Conservation (phyloP, 2,888 invertebrate species). For the Trypoxylon attenuatum region DNA sequence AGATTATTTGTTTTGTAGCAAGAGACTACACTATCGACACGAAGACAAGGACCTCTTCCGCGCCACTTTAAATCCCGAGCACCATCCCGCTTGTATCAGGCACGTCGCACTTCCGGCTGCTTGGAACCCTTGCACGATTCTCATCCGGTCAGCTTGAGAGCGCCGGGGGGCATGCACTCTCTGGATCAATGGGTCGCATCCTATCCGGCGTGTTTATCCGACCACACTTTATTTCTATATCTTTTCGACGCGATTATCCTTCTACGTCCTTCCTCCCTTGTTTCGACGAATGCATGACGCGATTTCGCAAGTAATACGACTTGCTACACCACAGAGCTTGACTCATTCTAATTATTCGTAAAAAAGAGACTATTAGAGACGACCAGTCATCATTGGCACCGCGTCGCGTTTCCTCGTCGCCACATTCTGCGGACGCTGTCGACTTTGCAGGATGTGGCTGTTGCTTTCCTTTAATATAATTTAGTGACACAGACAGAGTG, state of each 20-base stretch:
- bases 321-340: slow-evolving; percentile 2
- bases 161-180: slow-evolving; percentile 26
- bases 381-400: slow-evolving; percentile 8
- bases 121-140: slow-evolving; percentile 39
- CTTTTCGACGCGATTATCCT: neutral
- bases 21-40: no score
- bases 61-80: slow-evolving; percentile 6
- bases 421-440: neutral
- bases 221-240: no score
- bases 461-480: neutral
- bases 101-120: slow-evolving; percentile 48
- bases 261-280: neutral
- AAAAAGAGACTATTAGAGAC: neutral
- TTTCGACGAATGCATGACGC: neutral
- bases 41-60: slow-evolving; percentile 27
- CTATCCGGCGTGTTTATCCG: slow-evolving; percentile 28
- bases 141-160: slow-evolving; percentile 54
- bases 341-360: slow-evolving; percentile 10
- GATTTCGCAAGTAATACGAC: slow-evolving; percentile 15
- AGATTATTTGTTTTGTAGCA: no score
- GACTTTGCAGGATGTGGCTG: neutral
- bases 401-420: neutral
- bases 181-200: slow-evolving; percentile 45
- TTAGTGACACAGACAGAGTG: neutral
- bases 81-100: slow-evolving; percentile 25